These are phyloP conservation scores for Choloepus didactylus DNA, from an alignment of 2,797 vertebrate species.

Conservation along the genomic window DNA sequence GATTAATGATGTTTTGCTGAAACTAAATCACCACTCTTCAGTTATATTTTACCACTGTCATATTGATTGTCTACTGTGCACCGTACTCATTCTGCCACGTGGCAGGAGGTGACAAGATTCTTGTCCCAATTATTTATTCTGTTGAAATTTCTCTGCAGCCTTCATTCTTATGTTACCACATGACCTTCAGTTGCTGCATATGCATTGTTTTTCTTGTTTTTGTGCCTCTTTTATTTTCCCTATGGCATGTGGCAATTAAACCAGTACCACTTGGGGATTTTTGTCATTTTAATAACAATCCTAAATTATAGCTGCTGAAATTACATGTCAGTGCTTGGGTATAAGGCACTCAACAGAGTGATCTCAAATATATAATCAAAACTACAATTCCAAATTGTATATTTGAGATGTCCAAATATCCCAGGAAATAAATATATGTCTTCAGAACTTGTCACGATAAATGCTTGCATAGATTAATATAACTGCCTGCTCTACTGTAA, in stretches of 20 bases:
- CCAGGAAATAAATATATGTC: neutral
- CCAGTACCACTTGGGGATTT: neutral
- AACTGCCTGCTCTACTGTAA: neutral
- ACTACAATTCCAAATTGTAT: neutral
- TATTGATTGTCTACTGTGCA: neutral
- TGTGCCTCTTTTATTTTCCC: neutral
- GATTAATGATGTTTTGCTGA: neutral
- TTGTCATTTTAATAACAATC: conserved; percentile 50
- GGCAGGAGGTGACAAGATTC: neutral
- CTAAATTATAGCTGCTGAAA: neutral
- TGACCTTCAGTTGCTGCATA: neutral
- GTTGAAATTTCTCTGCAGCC: neutral
- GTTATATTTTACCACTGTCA: neutral
- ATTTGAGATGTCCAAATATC: neutral
- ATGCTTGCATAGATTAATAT: neutral
- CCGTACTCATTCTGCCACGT: too few species aligned
- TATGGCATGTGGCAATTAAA: neutral
- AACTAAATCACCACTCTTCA: neutral
- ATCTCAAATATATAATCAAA: conserved; percentile 26
- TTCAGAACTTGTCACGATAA: neutral
- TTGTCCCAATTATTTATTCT: neutral
- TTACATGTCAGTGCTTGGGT: neutral
- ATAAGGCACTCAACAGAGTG: neutral
- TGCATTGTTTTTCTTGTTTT: neutral
- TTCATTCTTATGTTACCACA: neutral